Evolutionary conservation across 2,888 invertebrate species (phyloP).

Genomic region (Biston betularia): DNA sequence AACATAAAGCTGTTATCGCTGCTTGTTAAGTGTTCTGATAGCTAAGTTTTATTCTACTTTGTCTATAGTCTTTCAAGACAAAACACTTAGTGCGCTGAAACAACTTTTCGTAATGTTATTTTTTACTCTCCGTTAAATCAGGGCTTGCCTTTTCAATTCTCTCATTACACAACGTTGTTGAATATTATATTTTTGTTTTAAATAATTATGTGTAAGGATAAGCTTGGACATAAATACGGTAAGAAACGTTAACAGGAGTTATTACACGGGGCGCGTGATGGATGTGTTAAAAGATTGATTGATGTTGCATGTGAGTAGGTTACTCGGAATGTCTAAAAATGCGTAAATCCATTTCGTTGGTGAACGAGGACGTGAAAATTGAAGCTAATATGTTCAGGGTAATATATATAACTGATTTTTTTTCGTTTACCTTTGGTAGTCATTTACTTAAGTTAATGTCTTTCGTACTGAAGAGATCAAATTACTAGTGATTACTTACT

Average conservation of each 20-base stretch:
- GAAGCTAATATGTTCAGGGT: conserved; percentile 7
- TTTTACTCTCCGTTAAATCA: neutral
- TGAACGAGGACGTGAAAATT: conserved; percentile 23
- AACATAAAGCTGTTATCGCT: conserved; percentile 29
- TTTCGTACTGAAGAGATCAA: neutral
- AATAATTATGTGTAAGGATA: conserved; percentile 4
- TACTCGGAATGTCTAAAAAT: conserved; percentile 31
- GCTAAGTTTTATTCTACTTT: conserved; percentile 26
- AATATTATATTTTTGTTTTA: conserved; percentile 2
- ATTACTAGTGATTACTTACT: too few species aligned
- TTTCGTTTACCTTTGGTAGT: neutral
- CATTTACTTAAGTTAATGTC: too few species aligned
- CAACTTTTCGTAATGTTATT: neutral
- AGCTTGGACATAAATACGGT: conserved; percentile 26
- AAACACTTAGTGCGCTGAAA: conserved; percentile 20
- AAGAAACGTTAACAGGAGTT: conserved; percentile 37
- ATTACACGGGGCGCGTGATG: conserved; percentile 43
- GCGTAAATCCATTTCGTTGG: conserved; percentile 30
- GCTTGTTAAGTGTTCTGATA: conserved; percentile 23
- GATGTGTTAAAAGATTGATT: conserved; percentile 47
- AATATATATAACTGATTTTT: neutral
- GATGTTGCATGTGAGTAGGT: conserved; percentile 38
- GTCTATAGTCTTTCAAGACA: conserved; percentile 15
- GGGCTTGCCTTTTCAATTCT: neutral
- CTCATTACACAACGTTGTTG: neutral